phyloP scores from a whole-genome alignment of 2,888 invertebrate species.

The Iphiclides podalirius region DNA sequence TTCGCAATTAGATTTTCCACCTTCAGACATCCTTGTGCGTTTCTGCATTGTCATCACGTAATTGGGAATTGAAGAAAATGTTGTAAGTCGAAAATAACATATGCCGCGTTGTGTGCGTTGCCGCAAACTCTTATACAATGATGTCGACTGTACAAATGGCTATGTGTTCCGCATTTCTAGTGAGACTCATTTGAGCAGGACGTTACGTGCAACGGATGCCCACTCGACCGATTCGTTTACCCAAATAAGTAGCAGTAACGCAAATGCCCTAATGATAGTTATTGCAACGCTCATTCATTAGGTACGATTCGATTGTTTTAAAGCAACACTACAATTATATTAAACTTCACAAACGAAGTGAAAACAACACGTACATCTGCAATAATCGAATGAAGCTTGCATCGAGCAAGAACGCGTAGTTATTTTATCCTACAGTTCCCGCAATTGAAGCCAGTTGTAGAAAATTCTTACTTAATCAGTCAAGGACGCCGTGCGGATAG shows the following conservation, averaged over 20 bases:
- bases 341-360: too few relatives aligned
- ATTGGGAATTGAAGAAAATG: conserved; percentile 71
- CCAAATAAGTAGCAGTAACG: conserved; percentile 38
- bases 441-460: too few relatives aligned
- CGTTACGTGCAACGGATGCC: conserved; percentile 54
- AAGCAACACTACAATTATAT: too few relatives aligned
- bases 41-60: conserved; percentile 71
- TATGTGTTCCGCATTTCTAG: conserved; percentile 79
- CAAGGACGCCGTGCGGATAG: conserved; percentile 17
- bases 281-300: conserved; percentile 4
- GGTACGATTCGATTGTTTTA: too few relatives aligned
- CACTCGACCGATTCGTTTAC: conserved; percentile 43
- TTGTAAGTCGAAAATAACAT: conserved; percentile 76
- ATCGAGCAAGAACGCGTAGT: too few relatives aligned
- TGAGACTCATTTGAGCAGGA: conserved; percentile 71
- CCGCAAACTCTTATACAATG: conserved; percentile 78
- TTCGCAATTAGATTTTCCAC: conserved; percentile 3
- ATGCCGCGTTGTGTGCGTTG: conserved; percentile 67
- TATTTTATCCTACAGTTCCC: too few relatives aligned
- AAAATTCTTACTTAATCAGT: conserved; percentile 22
- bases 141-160: conserved; percentile 76
- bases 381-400: too few relatives aligned
- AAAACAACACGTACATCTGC: too few relatives aligned
- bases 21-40: too few relatives aligned
- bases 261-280: conserved; percentile 24